Conservation (phyloP, 2,888 invertebrate genomes). For the Caenorhabditis wallacei region DNA sequence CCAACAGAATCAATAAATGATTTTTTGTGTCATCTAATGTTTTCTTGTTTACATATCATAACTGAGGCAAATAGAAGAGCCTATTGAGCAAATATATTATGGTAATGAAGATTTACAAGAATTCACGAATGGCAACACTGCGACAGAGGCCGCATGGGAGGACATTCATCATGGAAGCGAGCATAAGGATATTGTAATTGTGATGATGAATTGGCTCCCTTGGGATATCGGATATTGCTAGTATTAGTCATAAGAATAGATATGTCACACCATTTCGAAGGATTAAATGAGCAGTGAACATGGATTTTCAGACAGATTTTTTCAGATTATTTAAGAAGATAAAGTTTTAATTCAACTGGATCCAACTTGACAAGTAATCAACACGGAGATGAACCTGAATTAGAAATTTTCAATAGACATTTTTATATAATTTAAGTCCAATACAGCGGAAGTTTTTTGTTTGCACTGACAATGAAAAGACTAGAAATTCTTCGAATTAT, state of each 20-base stretch:
- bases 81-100: neutral
- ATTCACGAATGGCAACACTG: neutral
- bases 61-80: neutral
- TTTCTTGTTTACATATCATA: neutral
- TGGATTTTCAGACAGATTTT: too few relatives aligned
- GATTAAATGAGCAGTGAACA: too few relatives aligned
- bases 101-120: neutral
- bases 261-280: too few relatives aligned
- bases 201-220: constrained; percentile 18
- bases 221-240: neutral
- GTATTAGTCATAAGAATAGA: neutral
- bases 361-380: too few relatives aligned
- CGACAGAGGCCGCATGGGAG: constrained; percentile 1
- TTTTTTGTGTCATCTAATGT: constrained; percentile 10
- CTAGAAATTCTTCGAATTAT: too few relatives aligned
- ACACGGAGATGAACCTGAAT: too few relatives aligned
- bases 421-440: too few relatives aligned
- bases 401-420: too few relatives aligned
- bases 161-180: constrained; percentile 1
- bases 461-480: too few relatives aligned
- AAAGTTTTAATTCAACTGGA: too few relatives aligned
- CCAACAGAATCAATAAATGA: constrained; percentile 9
- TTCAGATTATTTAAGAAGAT: too few relatives aligned
- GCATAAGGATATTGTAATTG: constrained; percentile 16
- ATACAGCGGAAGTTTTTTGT: too few relatives aligned